Evolutionary conservation across 2,888 invertebrate species (phyloP), one percentile per base, ranked within the genome.

Genomic region (Limnephilus lunatus): DNA sequence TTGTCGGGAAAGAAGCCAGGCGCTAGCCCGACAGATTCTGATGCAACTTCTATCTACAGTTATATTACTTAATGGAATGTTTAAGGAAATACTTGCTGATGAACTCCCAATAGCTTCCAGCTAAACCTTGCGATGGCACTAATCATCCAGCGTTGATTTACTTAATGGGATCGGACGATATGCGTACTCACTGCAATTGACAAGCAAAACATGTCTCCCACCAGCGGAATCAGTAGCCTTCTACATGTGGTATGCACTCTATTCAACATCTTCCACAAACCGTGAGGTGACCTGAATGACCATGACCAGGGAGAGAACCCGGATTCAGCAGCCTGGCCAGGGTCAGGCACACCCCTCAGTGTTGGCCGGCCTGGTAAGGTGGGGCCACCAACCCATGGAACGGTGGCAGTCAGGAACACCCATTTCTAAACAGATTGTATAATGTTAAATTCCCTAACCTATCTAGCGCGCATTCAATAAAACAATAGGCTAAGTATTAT

Each of bases 401-500:
- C 19, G 14, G 32, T n/a, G 1, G 88, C n/a, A 81, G 89, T 15
- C 81, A 14, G 80, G 31, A 81, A 9, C 53, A 68, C 39, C 31
- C 89, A 19, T 44, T 30, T 86, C 86, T 86, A 86, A 86, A 86
- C 86, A 86, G 86, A 86, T 44, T 48, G 86, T 30, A 86, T 30
- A 86, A 86, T 86, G 86, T 86, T 86, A 86, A 44, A 53, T 30
- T 44, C 86, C 86, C 86, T 86, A 86, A 53, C 48, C 86, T 86
- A 25, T 25, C 31, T 25, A 35, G 12, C 15, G 15, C 83, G 25
- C 15, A 30, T 86, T 86, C 4, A 19, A 14, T 48, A 30, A n/a
- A 15, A 19, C 32, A 80, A 68, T 80, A 80, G 30, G 32, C 39
- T 5, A 14, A 30, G 32, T 83, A 35, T 32, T 9, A 19, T n/a